Conservation (phyloP, 2,888 invertebrate genomes). For the Orthonychiurus folsomi region DNA sequence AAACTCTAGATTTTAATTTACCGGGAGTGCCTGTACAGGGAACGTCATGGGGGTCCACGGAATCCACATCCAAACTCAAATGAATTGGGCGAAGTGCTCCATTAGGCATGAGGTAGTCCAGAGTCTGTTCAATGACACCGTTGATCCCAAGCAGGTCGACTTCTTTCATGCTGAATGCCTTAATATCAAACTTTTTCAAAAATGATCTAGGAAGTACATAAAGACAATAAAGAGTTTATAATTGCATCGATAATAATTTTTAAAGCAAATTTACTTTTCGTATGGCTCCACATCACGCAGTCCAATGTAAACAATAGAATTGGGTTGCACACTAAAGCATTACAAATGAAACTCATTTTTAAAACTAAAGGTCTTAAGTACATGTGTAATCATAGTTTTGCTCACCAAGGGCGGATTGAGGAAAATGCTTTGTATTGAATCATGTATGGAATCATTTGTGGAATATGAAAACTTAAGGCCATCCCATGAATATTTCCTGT, state of each 20-base stretch:
- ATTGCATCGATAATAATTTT: too few relatives aligned
- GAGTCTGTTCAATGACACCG: not conserved
- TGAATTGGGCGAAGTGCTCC: not conserved
- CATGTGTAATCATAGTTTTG: constrained; percentile 43
- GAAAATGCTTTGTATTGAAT: not conserved
- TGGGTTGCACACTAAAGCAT: constrained; percentile 52
- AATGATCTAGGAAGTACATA: not conserved
- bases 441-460: constrained; percentile 47
- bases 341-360: not conserved
- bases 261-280: constrained; percentile 1
- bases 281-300: constrained; percentile 62
- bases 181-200: not conserved
- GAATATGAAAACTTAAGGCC: constrained; percentile 57
- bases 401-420: not conserved
- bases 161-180: not conserved
- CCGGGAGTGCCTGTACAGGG: not conserved
- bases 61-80: not conserved
- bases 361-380: not conserved
- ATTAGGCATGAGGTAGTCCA: not conserved
- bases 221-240: too few relatives aligned
- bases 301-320: constrained; percentile 69
- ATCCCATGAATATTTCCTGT: constrained; percentile 50
- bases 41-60: not conserved
- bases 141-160: not conserved
- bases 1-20: not conserved